Base-by-base conservation (phyloP, 2,797 vertebrate species). In the Chelon auratus region DNA sequence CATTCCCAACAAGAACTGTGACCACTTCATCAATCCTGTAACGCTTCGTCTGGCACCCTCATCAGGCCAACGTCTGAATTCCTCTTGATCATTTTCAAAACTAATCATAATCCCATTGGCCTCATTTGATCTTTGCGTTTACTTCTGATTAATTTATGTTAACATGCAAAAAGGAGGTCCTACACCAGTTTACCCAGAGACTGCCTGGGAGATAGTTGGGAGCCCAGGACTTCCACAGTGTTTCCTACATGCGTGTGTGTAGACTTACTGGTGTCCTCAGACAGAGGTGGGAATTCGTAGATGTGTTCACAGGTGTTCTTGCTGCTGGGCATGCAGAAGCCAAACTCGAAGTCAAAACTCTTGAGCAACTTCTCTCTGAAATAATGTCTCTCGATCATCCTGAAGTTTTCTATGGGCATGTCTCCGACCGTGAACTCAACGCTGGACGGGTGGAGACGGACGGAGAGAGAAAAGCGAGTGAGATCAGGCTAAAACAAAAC, bases 241-340 rank as follows among this genome's bases (percentile, higher is more conserved):
- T 50, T 45, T 48, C 43, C 24, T 18, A 40, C 64, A 24, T 24
- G 18, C 47, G 12, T 63, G 51, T 63, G 48, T 30, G 5, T 15
- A 8, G 10, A 93, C 97, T 95, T 84, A 99, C 97, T 97, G 86
- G 95, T 94, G 72, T 99, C 97, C 87, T 99, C 97, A 0, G 97
- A 98, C 87, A 99, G 95, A 15, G 96, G 95, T 0, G 98, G 98
- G 68, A 99, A 99, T 70, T 99, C 98, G 0, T 99, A 99, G 95
- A 99, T 99, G 94, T 99, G 97, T 82, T 99, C 97, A 53, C 97
- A 99, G 33, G 97, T 97, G 81, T 99, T 99, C 93, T 97, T 99
- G 94, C 97, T 98, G 95, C 96, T 97, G 62, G 98, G 97, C 91
- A 99, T 99, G 91, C 98, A 99, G 93, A 99, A 99, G 51, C 98